These are phyloP conservation scores for Trisateles emortualis DNA, from an alignment of 2,888 invertebrate species.

Conservation along the genomic window DNA sequence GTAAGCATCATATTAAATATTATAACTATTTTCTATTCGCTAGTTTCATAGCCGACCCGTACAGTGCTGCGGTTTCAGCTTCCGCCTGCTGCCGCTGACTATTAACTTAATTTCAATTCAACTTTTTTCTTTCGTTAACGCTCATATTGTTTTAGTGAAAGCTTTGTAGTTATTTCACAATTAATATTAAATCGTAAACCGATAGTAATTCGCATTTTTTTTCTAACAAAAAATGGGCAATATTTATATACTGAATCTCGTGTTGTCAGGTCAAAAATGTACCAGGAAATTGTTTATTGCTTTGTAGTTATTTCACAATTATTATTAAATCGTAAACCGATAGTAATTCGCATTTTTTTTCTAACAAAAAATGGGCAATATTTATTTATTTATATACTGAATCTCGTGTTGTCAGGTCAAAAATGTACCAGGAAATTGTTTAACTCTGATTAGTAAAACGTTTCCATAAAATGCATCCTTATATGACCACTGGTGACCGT, in stretches of 20 bases:
- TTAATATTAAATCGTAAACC: slow-evolving; percentile 22
- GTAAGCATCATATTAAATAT: too few species aligned
- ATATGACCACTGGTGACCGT: too few species aligned
- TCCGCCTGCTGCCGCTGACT: slow-evolving; percentile 68
- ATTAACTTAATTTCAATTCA: slow-evolving; percentile 75
- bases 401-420: too few species aligned
- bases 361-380: too few species aligned
- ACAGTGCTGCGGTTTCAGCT: slow-evolving; percentile 65
- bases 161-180: slow-evolving; percentile 54
- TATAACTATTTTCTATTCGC: slow-evolving; percentile 33
- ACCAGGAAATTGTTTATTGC: too few species aligned
- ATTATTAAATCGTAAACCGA: slow-evolving; percentile 16
- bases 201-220: not conserved
- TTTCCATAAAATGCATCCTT: too few species aligned
- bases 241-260: too few species aligned
- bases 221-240: too few species aligned
- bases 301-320: slow-evolving; percentile 52
- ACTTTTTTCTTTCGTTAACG: slow-evolving; percentile 73
- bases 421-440: too few species aligned
- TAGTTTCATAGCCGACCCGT: slow-evolving; percentile 53
- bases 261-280: too few species aligned
- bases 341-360: not conserved
- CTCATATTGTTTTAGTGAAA: slow-evolving; percentile 60
- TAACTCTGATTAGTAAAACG: too few species aligned
- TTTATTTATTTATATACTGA: too few species aligned